phyloP scores from a whole-genome alignment of 2,888 invertebrate species.

The Dasypolia templi region DNA sequence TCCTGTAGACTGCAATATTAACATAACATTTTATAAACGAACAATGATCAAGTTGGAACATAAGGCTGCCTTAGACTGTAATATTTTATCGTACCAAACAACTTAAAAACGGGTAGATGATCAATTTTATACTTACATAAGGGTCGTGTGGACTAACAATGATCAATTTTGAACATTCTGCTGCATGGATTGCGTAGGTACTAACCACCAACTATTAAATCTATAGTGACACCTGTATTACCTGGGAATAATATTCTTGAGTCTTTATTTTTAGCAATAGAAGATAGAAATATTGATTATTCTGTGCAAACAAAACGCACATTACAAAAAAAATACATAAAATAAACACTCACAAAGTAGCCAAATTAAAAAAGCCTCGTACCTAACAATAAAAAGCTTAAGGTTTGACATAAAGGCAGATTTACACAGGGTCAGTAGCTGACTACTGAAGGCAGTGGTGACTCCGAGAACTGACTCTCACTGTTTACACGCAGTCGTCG shows the following conservation, averaged over 20 bases:
- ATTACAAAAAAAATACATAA: too few species aligned
- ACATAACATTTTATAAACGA: background rate
- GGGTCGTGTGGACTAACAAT: background rate
- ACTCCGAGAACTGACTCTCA: too few species aligned
- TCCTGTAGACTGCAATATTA: background rate
- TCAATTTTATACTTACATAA: background rate
- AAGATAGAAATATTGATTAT: too few species aligned
- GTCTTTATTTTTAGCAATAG: background rate
- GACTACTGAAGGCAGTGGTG: too few species aligned
- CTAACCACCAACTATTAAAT: background rate
- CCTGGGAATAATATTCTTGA: background rate
- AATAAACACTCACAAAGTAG: too few species aligned
- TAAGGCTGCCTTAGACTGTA: background rate
- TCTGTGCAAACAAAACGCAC: too few species aligned
- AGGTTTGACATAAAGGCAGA: background rate
- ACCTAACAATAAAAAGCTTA: too few species aligned
- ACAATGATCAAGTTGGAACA: background rate
- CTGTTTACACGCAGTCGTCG: too few species aligned
- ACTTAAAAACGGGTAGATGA: background rate
- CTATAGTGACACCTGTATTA: too few species aligned
- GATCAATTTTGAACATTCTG: background rate
- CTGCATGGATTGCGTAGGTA: background rate
- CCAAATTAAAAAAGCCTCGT: too few species aligned
- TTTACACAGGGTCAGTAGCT: too few species aligned
- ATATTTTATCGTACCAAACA: background rate